These are phyloP conservation scores for Drosophila borborema DNA, from an alignment of 2,888 invertebrate species.

Conservation along the genomic window DNA sequence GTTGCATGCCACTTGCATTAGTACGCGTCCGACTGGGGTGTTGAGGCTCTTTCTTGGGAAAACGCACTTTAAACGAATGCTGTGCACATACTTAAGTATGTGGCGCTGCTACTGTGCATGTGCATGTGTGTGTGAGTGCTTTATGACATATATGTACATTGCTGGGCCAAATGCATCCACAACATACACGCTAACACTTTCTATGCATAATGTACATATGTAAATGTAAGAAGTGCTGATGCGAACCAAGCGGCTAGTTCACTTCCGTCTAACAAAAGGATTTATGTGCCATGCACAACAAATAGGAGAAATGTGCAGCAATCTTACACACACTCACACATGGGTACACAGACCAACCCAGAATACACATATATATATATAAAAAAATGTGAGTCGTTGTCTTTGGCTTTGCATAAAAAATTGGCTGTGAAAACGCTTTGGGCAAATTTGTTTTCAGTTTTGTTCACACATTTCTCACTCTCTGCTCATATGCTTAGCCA, in stretches of 20 bases:
- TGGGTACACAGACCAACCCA: background rate
- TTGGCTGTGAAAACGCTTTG: slow-evolving; percentile 81
- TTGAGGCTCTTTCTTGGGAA: slow-evolving; percentile 16
- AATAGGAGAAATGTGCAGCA: slow-evolving; percentile 52
- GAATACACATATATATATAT: background rate
- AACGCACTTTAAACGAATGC: slow-evolving; percentile 22
- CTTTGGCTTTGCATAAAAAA: slow-evolving; percentile 79
- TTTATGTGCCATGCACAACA: slow-evolving; percentile 69
- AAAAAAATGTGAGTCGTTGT: slow-evolving; percentile 57
- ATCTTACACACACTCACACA: slow-evolving; percentile 11
- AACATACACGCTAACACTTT: slow-evolving; percentile 8
- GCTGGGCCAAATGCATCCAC: slow-evolving; percentile 57
- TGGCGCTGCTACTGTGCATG: slow-evolving; percentile 8
- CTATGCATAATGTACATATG: slow-evolving; percentile 13
- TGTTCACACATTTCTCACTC: slow-evolving; percentile 51
- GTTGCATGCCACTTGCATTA: slow-evolving; percentile 32
- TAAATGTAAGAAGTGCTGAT: slow-evolving; percentile 30
- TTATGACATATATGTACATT: slow-evolving; percentile 70
- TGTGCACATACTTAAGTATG: slow-evolving; percentile 26
- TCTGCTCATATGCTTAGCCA: slow-evolving; percentile 32
- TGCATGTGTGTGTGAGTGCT: slow-evolving; percentile 15
- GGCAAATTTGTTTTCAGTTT: slow-evolving; percentile 73
- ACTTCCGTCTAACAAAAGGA: slow-evolving; percentile 65
- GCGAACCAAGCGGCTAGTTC: slow-evolving; percentile 32
- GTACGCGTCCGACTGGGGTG: slow-evolving; percentile 16